Percentiles rank a stretch among this genome's conserved stretches.
phyloP scores from a whole-genome alignment of 1,140 invertebrate species.

The Penaeus indicus region DNA sequence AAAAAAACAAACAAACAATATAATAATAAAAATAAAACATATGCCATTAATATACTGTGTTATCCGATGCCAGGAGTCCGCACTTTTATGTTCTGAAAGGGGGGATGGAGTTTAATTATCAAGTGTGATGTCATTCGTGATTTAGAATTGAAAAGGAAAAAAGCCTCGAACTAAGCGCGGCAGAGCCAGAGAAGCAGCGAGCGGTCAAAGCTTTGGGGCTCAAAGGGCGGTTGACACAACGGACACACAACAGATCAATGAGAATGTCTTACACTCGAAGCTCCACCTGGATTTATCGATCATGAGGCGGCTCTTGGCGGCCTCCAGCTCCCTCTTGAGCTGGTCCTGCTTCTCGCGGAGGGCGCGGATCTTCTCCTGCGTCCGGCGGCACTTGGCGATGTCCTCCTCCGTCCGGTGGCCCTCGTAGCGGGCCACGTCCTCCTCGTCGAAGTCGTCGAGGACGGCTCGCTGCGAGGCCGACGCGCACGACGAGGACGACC shows the following conservation, averaged over 20 bases:
- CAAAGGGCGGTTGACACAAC: slow-evolving; percentile 17
- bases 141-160: no score
- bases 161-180: not conserved
- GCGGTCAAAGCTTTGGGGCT: slow-evolving; percentile 10
- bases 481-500: not conserved
- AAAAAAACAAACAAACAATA: not conserved
- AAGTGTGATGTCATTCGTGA: slow-evolving; percentile 11
- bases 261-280: slow-evolving; percentile 74
- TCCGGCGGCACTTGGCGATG: slow-evolving; percentile 55
- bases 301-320: slow-evolving; percentile 70
- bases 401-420: slow-evolving; percentile 60
- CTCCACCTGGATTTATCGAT: slow-evolving; percentile 75
- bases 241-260: slow-evolving; percentile 63
- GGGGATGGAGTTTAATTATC: not conserved
- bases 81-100: slow-evolving; percentile 2
- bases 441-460: slow-evolving; percentile 59
- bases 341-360: slow-evolving; percentile 73
- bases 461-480: not conserved
- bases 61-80: slow-evolving; percentile 32
- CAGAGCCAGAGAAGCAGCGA: not conserved
- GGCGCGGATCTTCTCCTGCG: slow-evolving; percentile 72
- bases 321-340: slow-evolving; percentile 73
- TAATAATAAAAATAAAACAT: slow-evolving; percentile 8
- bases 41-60: slow-evolving; percentile 49
- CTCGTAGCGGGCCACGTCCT: slow-evolving; percentile 63